Percentiles rank a stretch among this genome's conserved stretches.
Evolutionary conservation across 2,797 vertebrate genomes (phyloP).

Genomic region (Clarias laeviceps): DNA sequence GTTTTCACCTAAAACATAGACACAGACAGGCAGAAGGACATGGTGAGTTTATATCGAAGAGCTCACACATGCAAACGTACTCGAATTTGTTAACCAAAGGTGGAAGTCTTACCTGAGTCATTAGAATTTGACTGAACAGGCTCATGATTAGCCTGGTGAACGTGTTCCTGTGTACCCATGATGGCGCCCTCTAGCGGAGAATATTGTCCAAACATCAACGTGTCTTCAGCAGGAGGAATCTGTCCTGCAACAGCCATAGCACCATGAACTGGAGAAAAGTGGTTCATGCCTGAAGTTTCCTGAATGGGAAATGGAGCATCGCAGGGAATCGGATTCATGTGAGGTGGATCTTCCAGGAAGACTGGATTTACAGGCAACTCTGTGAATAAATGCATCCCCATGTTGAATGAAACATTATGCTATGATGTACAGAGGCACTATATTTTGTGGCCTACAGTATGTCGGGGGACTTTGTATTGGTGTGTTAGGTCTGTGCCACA

Average conservation of each 20-base stretch:
- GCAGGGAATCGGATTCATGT: not conserved
- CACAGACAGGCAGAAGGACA: not conserved
- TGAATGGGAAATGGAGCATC: not conserved
- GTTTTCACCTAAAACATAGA: slow-evolving; percentile 15
- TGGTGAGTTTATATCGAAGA: not conserved
- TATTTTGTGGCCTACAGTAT: not conserved
- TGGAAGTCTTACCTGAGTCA: not conserved
- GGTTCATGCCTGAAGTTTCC: not conserved
- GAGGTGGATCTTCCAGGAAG: not conserved
- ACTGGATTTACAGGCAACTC: not conserved
- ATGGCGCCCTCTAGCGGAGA: slow-evolving; percentile 13
- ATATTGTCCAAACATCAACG: slow-evolving; percentile 48
- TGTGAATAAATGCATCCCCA: not conserved
- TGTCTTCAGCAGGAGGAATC: slow-evolving; percentile 56
- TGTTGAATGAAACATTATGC: not conserved
- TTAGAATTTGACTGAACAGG: slow-evolving; percentile 8
- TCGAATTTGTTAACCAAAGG: not conserved
- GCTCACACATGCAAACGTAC: not conserved
- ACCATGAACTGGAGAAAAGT: slow-evolving; percentile 53
- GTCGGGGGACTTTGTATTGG: not conserved
- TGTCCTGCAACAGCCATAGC: slow-evolving; percentile 30
- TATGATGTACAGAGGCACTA: not conserved
- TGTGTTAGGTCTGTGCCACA: not conserved
- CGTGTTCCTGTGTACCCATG: not conserved
- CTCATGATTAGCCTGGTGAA: not conserved